Base-by-base conservation (phyloP, 2,797 vertebrate genomes). In the Furcifer pardalis region DNA sequence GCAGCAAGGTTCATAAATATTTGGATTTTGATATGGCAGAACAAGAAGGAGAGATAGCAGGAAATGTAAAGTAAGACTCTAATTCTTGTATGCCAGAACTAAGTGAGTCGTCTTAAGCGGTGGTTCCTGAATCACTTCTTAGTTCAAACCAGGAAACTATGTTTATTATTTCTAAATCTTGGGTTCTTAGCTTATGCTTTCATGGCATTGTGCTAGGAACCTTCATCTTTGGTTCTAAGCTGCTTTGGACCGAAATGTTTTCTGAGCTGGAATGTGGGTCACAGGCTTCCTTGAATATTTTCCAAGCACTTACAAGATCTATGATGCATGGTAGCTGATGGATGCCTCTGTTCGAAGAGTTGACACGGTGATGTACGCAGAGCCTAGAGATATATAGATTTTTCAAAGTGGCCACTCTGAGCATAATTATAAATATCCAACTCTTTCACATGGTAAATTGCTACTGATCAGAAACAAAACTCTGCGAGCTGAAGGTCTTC, bases 321-420 rank as follows among this genome's bases (percentile, higher is more conserved):
- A 96, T 96, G 93, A 95, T 93, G 85, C 77, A 93, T 94, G 93
- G 90, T 90, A 82, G 89, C 96, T 97, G 97, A 98, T 97, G 96
- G 97, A 98, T 97, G 97, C 95, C 96, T 95, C 94, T 93, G 95
- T 96, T 97, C 96, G 95, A 92, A 93, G 95, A 93, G 94, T 95
- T 96, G 97, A 98, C 97, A 98, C 94, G 78, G 93, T 96, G 96
- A 97, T 97, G 94, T 96, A 96, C 94, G 92, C 93, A 94, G 94
- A 92, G 95, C 96, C 96, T 94, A 91, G 84, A 96, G 96, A 97
- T 95, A 94, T 96, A 96, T 94, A 93, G 95, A 97, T 96, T 96
- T 95, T 95, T 93, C 94, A 86, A 95, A 95, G 94, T 94, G 92
- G 94, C 96, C 94, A 93, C 94, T 95, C 95, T 92, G 96, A 96